Percentiles rank a stretch among this genome's conserved stretches.
Conservation (phyloP, 1,140 invertebrate genomes). For the Coenobita brevimanus region DNA sequence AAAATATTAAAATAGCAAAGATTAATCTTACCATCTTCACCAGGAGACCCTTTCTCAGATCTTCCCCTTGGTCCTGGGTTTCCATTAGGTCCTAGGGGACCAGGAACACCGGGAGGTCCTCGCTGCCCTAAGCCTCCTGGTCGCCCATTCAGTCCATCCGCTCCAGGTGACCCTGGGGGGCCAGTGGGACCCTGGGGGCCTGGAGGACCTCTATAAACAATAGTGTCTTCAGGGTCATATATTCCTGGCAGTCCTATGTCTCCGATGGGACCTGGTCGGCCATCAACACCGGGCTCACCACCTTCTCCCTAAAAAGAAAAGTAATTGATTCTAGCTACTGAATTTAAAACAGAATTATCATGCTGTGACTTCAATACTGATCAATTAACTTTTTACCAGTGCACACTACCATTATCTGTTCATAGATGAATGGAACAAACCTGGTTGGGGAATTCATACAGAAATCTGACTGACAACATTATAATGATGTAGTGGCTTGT, state of each 20-base stretch:
- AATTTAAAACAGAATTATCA: not conserved
- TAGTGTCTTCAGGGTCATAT: slow-evolving; percentile 31
- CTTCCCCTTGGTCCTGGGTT: not conserved
- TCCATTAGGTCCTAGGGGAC: slow-evolving; percentile 3
- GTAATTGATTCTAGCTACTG: not conserved
- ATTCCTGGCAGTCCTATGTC: slow-evolving; percentile 32
- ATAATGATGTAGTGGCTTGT: too few species aligned
- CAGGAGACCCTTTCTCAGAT: slow-evolving; percentile 38
- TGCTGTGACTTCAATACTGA: too few species aligned
- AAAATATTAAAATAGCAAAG: not conserved
- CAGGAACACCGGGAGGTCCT: slow-evolving; percentile 28
- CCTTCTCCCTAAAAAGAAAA: too few species aligned
- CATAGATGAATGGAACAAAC: too few species aligned
- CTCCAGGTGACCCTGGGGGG: slow-evolving; percentile 1
- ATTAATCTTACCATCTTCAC: slow-evolving; percentile 36
- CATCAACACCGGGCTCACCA: slow-evolving; percentile 30
- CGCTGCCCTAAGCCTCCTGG: slow-evolving; percentile 27
- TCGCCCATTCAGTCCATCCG: slow-evolving; percentile 34
- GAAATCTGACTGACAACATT: too few species aligned
- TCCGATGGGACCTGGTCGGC: slow-evolving; percentile 43
- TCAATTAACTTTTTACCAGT: too few species aligned
- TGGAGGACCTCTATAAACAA: slow-evolving; percentile 35
- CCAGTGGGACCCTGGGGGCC: slow-evolving; percentile 42
- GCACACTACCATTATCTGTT: too few species aligned
- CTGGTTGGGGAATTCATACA: too few species aligned